Percentiles rank a stretch among this genome's conserved stretches.
These are phyloP conservation scores for Synergus umbraculus DNA, from an alignment of 2,888 invertebrate genomes.

Conservation along the genomic window DNA sequence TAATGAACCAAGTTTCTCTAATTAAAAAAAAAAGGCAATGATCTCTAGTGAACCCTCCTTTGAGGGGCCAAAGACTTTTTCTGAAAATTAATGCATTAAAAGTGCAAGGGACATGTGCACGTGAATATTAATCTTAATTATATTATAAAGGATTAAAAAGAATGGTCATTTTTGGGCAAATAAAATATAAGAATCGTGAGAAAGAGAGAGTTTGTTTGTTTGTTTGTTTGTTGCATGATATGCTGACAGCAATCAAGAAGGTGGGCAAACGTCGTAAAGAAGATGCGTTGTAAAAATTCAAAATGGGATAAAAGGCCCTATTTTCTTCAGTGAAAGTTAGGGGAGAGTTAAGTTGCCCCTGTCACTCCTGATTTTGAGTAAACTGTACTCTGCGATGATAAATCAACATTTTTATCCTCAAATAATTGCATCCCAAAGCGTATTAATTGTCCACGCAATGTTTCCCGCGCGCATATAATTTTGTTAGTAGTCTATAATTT, in stretches of 20 bases:
- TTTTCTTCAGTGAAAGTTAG: background rate
- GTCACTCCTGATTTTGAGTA: no score
- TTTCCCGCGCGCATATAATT: no score
- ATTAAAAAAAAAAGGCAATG: background rate
- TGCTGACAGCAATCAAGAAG: constrained; percentile 12
- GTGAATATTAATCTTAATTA: background rate
- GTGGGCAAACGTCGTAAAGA: background rate
- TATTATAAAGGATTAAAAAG: background rate
- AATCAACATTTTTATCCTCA: no score
- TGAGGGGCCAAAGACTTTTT: background rate
- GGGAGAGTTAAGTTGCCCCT: background rate
- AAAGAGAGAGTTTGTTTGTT: constrained; percentile 50
- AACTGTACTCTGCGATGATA: no score
- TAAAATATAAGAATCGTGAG: constrained; percentile 42
- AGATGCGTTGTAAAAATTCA: background rate
- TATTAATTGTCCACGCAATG: no score
- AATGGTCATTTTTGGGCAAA: background rate
- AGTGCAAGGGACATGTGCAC: no score
- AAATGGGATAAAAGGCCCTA: background rate
- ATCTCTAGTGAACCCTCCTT: background rate
- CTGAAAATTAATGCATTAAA: background rate
- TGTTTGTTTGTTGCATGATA: background rate
- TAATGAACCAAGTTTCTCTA: constrained; percentile 8
- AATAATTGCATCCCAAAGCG: no score
- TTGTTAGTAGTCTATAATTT: no score